Conservation (phyloP, 1,140 invertebrate genomes). For the Parapsyche elsis region DNA sequence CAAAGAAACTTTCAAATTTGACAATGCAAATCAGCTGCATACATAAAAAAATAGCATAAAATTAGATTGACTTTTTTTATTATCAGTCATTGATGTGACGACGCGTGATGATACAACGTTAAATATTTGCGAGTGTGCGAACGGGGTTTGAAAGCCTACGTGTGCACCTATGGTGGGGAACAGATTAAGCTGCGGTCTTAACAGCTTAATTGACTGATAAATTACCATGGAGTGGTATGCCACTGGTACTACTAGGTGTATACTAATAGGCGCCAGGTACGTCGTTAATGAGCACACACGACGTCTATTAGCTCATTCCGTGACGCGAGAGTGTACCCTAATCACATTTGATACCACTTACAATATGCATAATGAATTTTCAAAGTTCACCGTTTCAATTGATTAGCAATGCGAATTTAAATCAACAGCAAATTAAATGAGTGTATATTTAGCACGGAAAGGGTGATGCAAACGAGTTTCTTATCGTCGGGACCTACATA, state of each 20-base stretch:
- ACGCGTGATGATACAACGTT: not conserved
- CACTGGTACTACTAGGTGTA: slow-evolving; percentile 5
- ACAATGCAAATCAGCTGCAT: no score
- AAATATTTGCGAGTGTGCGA: not conserved
- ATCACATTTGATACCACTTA: not conserved
- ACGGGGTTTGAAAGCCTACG: slow-evolving; percentile 6
- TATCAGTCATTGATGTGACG: not conserved
- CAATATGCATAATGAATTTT: not conserved
- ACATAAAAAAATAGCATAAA: no score
- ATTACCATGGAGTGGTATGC: slow-evolving; percentile 43
- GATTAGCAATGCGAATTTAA: not conserved
- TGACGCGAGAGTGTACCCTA: not conserved
- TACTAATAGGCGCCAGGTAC: not conserved
- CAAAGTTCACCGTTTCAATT: not conserved
- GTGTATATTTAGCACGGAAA: not conserved
- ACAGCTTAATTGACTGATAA: slow-evolving; percentile 51
- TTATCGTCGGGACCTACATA: not conserved
- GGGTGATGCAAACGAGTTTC: not conserved
- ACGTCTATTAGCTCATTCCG: not conserved
- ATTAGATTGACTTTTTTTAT: slow-evolving; percentile 10
- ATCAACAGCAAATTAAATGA: not conserved
- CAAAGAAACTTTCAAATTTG: no score
- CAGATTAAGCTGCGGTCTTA: slow-evolving; percentile 45
- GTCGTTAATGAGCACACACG: slow-evolving; percentile 26
- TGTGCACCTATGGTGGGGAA: not conserved